Conservation (phyloP, 2,888 invertebrate species). For the Glaucopsyche alexis region DNA sequence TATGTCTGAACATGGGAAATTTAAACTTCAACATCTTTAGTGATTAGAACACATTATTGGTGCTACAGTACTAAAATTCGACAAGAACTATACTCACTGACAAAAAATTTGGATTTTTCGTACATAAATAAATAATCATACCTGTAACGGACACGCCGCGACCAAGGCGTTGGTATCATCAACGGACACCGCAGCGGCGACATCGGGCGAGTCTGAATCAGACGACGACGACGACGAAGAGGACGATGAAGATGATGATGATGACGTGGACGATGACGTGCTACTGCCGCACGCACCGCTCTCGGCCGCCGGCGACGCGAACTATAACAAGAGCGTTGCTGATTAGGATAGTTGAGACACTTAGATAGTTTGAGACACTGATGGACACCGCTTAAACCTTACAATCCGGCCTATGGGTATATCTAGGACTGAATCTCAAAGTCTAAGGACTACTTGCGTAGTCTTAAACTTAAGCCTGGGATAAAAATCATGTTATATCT, state of each 20-base stretch:
- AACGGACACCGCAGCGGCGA: constrained; percentile 63
- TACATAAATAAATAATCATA: constrained; percentile 39
- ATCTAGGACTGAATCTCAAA: no score
- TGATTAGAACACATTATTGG: no score
- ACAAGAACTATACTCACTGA: no score
- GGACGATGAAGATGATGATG: constrained; percentile 69
- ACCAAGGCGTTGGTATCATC: constrained; percentile 79
- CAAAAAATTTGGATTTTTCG: background rate
- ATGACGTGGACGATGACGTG: constrained; percentile 67
- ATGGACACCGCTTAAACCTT: no score
- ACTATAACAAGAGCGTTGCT: constrained; percentile 46
- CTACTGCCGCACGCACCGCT: constrained; percentile 67
- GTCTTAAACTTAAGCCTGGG: no score
- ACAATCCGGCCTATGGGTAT: no score
- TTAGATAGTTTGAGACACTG: background rate
- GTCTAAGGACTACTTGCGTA: no score
- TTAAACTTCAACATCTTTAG: no score
- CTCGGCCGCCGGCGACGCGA: constrained; percentile 62
- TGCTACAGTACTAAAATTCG: no score
- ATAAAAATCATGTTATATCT: no score
- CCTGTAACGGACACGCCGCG: constrained; percentile 79
- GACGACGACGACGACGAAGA: constrained; percentile 73
- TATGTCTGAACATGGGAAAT: background rate
- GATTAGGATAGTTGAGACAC: constrained; percentile 23
- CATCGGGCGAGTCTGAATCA: constrained; percentile 70